A percentile compares a stretch with the other conserved stretches of the same genome.
Evolutionary conservation across 2,888 invertebrate genomes (phyloP).

Genomic region (Chelonus formosanus): DNA sequence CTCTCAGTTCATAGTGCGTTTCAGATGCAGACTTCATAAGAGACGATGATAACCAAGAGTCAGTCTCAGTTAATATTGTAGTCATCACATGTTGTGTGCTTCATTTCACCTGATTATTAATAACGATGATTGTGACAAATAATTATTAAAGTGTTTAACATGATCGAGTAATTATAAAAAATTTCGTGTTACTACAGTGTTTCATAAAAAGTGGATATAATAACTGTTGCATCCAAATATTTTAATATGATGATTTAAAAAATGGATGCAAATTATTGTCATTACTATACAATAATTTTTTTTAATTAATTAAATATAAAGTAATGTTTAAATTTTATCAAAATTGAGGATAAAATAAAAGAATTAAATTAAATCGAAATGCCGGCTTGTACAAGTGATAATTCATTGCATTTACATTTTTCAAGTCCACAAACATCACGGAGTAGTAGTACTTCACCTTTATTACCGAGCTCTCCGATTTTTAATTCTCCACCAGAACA

Average conservation of each 20-base stretch:
- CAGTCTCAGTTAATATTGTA: slow-evolving; percentile 52
- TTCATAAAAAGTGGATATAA: too few species aligned
- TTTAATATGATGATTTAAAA: too few species aligned
- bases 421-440: slow-evolving; percentile 67
- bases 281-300: too few species aligned
- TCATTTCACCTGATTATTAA: too few species aligned
- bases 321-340: not conserved
- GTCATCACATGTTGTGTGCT: slow-evolving; percentile 50
- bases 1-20: slow-evolving; percentile 61
- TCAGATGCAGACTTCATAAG: slow-evolving; percentile 61
- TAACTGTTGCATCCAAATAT: too few species aligned
- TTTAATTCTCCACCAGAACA: slow-evolving; percentile 67
- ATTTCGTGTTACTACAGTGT: too few species aligned
- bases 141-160: too few species aligned
- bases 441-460: slow-evolving; percentile 68
- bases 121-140: too few species aligned
- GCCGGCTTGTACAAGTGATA: slow-evolving; percentile 76
- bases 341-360: slow-evolving; percentile 5
- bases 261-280: too few species aligned
- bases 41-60: slow-evolving; percentile 52
- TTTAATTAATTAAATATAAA: not conserved
- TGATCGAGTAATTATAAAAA: too few species aligned
- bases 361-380: slow-evolving; percentile 61
- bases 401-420: slow-evolving; percentile 69
- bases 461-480: slow-evolving; percentile 60